phyloP scores from a whole-genome alignment of 2,888 invertebrate species.

The Rapana venosa region DNA sequence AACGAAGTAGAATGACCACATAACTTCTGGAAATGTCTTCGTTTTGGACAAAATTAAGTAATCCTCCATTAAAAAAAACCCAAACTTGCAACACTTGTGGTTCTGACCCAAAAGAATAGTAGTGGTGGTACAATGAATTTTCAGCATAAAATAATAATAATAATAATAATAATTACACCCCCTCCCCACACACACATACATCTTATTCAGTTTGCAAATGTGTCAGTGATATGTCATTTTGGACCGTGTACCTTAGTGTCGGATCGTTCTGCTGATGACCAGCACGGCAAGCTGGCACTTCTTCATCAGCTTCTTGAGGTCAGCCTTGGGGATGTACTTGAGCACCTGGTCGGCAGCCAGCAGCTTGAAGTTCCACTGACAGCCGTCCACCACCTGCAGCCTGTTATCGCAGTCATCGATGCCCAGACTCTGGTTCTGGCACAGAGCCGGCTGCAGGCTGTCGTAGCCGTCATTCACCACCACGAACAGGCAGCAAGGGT shows the following conservation, averaged over 20 bases:
- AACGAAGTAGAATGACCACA: too few relatives aligned
- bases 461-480: neutral
- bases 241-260: slow-evolving; percentile 31
- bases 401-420: slow-evolving; percentile 78
- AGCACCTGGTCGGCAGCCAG: slow-evolving; percentile 78
- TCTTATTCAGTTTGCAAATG: too few relatives aligned
- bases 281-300: slow-evolving; percentile 76
- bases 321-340: slow-evolving; percentile 84
- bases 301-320: slow-evolving; percentile 81
- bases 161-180: too few relatives aligned
- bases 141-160: too few relatives aligned
- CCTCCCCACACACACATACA: too few relatives aligned
- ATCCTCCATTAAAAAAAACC: too few relatives aligned
- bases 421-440: slow-evolving; percentile 72
- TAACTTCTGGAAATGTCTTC: too few relatives aligned
- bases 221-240: too few relatives aligned
- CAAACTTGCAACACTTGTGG: too few relatives aligned
- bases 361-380: slow-evolving; percentile 78
- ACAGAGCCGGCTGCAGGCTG: neutral
- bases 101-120: too few relatives aligned
- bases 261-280: slow-evolving; percentile 36
- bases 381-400: slow-evolving; percentile 79
- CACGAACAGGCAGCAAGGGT: neutral
- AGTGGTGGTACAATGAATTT: too few relatives aligned
- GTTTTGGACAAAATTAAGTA: too few relatives aligned